A percentile compares a stretch with the other conserved stretches of the same genome.
phyloP scores from a whole-genome alignment of 2,888 invertebrate genomes.

The Pterostichus madidus region DNA sequence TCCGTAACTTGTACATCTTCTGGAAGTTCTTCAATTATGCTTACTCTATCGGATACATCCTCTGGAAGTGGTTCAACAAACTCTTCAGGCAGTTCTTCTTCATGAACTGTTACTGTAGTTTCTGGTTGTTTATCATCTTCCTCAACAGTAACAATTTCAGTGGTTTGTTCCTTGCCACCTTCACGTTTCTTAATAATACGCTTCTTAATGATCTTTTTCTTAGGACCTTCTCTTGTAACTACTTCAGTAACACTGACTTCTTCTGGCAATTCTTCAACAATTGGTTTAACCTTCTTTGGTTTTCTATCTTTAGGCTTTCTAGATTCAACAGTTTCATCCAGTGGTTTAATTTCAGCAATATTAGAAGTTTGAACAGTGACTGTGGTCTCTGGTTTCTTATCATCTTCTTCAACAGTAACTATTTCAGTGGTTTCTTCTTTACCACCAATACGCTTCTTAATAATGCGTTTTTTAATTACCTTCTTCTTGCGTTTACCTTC shows the following conservation, averaged over 20 bases:
- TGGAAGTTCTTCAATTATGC: slow-evolving; percentile 63
- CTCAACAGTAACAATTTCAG: slow-evolving; percentile 73
- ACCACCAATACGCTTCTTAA: slow-evolving; percentile 70
- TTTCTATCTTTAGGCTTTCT: slow-evolving; percentile 69
- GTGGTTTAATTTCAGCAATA: slow-evolving; percentile 68
- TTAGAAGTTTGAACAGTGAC: slow-evolving; percentile 70
- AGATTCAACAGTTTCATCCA: slow-evolving; percentile 69
- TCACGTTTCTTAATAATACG: slow-evolving; percentile 75
- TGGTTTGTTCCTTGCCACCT: slow-evolving; percentile 75
- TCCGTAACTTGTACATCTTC: slow-evolving; percentile 73
- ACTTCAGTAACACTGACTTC: slow-evolving; percentile 70
- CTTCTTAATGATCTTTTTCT: slow-evolving; percentile 74
- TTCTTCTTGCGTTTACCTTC: slow-evolving; percentile 63
- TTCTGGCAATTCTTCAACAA: slow-evolving; percentile 68
- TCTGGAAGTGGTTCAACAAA: slow-evolving; percentile 65
- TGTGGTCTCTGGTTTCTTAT: slow-evolving; percentile 73
- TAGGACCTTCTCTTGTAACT: slow-evolving; percentile 69
- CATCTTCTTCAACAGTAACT: no score
- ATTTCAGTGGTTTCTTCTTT: slow-evolving; percentile 69
- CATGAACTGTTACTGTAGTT: slow-evolving; percentile 73
- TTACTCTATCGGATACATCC: slow-evolving; percentile 63
- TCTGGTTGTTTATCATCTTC: slow-evolving; percentile 69
- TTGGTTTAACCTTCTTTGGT: slow-evolving; percentile 69
- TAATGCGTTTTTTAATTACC: slow-evolving; percentile 55
- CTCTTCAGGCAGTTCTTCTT: slow-evolving; percentile 72